Conservation (phyloP, 2,888 invertebrate species). For the Chirona hameri region DNA sequence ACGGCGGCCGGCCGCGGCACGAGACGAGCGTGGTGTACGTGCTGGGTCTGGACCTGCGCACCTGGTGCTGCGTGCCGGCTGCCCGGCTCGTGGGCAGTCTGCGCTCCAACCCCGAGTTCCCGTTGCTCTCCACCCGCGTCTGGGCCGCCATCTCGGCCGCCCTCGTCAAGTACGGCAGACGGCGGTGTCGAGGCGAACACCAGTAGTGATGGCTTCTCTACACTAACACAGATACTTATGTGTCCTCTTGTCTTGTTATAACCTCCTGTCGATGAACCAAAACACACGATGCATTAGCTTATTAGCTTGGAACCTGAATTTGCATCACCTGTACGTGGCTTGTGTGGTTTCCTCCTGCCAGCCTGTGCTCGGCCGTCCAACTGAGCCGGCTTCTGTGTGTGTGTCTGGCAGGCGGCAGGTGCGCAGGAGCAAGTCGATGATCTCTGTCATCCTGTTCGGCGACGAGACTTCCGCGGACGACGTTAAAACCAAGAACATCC, state of each 20-base stretch:
- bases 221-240: too few species aligned
- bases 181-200: too few species aligned
- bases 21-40: neutral
- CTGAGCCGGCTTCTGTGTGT: neutral
- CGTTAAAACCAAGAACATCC: conserved; percentile 90
- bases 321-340: too few species aligned
- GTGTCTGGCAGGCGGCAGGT: conserved; percentile 67
- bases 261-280: too few species aligned
- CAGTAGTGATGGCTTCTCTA: too few species aligned
- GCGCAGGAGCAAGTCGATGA: conserved; percentile 82
- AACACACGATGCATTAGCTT: too few species aligned
- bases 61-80: conserved; percentile 28
- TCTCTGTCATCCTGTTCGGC: conserved; percentile 81
- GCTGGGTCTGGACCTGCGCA: conserved; percentile 9
- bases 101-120: neutral
- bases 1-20: neutral
- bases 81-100: neutral
- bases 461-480: conserved; percentile 74
- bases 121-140: neutral
- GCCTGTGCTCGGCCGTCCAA: neutral
- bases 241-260: too few species aligned
- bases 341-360: too few species aligned
- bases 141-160: conserved; percentile 1
- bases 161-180: neutral
- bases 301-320: too few species aligned